These are phyloP conservation scores for Ceraclea dissimilis DNA, from an alignment of 2,888 invertebrate genomes.

Conservation along the genomic window DNA sequence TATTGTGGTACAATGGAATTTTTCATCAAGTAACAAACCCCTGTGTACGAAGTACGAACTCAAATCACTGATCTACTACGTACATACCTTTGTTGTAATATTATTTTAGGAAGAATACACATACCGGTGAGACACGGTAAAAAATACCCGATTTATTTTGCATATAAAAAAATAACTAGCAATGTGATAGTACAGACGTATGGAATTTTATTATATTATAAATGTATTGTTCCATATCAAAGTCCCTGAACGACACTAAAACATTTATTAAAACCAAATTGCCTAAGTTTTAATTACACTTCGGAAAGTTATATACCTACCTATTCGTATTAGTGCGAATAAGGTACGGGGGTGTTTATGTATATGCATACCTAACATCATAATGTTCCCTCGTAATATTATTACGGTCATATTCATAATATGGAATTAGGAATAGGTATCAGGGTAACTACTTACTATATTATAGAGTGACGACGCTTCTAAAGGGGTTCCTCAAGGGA, in stretches of 20 bases:
- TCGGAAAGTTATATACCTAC: not conserved
- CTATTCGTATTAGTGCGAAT: not conserved
- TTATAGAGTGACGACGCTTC: not conserved
- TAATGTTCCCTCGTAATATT: not conserved
- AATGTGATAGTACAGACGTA: no score
- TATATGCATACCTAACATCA: not conserved
- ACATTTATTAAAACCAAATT: conserved; percentile 2
- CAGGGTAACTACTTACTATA: not conserved
- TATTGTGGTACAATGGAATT: no score
- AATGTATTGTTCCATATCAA: not conserved
- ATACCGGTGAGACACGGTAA: no score
- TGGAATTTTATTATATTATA: no score
- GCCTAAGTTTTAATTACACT: conserved; percentile 1
- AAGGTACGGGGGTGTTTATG: not conserved
- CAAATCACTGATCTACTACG: no score
- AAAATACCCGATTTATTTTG: no score
- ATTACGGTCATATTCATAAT: not conserved
- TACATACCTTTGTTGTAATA: no score
- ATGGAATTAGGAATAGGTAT: not conserved
- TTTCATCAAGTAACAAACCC: no score
- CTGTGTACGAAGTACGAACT: no score
- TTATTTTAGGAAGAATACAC: no score
- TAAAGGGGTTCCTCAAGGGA: not conserved
- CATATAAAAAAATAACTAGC: no score
- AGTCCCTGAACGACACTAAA: not conserved